These are phyloP conservation scores for Ditylenchus weischeri DNA, from an alignment of 2,888 invertebrate species.

Conservation along the genomic window DNA sequence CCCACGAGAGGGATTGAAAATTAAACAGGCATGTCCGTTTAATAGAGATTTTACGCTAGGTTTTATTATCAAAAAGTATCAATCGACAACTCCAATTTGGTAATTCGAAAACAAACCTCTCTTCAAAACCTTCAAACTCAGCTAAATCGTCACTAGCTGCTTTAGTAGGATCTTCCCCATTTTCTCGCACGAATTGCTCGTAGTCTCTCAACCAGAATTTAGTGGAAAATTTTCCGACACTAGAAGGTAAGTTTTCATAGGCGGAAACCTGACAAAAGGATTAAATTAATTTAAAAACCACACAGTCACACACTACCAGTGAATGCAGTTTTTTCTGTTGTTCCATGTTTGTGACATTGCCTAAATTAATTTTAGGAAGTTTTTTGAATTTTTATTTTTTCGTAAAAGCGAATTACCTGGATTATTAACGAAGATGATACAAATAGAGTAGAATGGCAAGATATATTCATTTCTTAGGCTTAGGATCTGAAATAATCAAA, in stretches of 20 bases:
- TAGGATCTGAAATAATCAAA: constrained; percentile 37
- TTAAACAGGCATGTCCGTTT: too few relatives aligned
- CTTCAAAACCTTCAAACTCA: constrained; percentile 32
- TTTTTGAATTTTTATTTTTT: too few relatives aligned
- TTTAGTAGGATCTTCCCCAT: constrained; percentile 26
- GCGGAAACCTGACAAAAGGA: constrained; percentile 34
- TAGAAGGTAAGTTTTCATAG: constrained; percentile 47
- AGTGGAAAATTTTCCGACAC: constrained; percentile 50
- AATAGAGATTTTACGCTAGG: too few relatives aligned
- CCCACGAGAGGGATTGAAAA: too few relatives aligned
- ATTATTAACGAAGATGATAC: constrained; percentile 51
- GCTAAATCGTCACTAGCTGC: constrained; percentile 36
- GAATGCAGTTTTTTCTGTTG: not conserved
- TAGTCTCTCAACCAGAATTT: constrained; percentile 54
- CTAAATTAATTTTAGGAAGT: too few relatives aligned
- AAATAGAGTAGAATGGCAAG: constrained; percentile 51
- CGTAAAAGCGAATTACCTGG: constrained; percentile 25
- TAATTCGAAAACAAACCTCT: not conserved
- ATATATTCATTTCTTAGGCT: constrained; percentile 49
- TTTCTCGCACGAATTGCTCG: constrained; percentile 47
- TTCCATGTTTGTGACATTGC: constrained; percentile 7
- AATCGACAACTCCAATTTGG: not conserved
- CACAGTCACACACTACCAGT: not conserved
- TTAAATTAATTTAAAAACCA: constrained; percentile 4
- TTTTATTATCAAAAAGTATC: too few relatives aligned